Evolutionary conservation across 2,888 invertebrate genomes (phyloP).

Genomic region (Ashinkailepas kermadecensis): DNA sequence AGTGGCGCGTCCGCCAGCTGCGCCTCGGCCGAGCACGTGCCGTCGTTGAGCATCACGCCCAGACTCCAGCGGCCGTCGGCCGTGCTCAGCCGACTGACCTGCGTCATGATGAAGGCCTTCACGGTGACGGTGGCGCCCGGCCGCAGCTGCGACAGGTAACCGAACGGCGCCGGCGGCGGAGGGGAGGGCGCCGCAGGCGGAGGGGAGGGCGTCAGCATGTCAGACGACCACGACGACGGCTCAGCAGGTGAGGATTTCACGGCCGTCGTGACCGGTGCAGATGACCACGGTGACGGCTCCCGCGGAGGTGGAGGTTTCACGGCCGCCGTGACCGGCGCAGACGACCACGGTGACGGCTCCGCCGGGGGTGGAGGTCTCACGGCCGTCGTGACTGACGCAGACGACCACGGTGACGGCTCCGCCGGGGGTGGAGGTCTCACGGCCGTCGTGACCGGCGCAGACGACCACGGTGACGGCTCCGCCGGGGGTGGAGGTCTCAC

Average conservation of each 20-base stretch:
- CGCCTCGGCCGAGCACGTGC: conserved; percentile 41
- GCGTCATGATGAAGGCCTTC: conserved; percentile 45
- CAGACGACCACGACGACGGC: background rate
- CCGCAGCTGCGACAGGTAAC: background rate
- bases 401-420: too few relatives aligned
- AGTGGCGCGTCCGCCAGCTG: conserved; percentile 38
- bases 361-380: too few relatives aligned
- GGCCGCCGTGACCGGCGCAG: background rate
- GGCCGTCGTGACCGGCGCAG: background rate
- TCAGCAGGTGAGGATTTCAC: too few relatives aligned
- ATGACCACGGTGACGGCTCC: background rate
- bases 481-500: background rate
- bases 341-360: background rate
- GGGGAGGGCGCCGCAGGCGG: background rate
- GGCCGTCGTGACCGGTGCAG: background rate
- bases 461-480: background rate
- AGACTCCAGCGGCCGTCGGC: conserved; percentile 41
- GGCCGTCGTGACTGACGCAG: too few relatives aligned
- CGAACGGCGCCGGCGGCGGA: conserved; percentile 2
- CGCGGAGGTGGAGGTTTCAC: too few relatives aligned
- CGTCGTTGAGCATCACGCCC: conserved; percentile 44
- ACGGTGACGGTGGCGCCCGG: conserved; percentile 25
- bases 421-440: background rate
- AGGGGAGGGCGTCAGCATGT: background rate
- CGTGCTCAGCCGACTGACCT: conserved; percentile 40